These are phyloP conservation scores for Oscheius sp. DNA, from an alignment of 2,888 invertebrate species.

Conservation along the genomic window DNA sequence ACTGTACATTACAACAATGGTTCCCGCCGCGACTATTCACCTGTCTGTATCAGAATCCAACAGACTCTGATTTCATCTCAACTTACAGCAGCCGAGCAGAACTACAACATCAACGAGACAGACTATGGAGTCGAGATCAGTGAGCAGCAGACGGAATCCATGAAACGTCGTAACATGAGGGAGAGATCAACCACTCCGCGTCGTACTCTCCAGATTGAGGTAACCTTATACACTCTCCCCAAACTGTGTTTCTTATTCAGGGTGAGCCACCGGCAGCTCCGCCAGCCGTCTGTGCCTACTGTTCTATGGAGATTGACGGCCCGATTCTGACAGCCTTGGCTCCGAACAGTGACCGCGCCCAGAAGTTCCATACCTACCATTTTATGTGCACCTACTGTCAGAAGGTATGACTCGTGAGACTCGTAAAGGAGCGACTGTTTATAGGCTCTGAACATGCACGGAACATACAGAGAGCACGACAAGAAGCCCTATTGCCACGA, in stretches of 20 bases:
- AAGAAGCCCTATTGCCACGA: slow-evolving; percentile 98
- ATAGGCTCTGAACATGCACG: slow-evolving; percentile 70
- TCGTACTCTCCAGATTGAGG: slow-evolving; percentile 68
- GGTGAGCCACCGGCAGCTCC: slow-evolving; percentile 62
- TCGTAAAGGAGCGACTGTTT: neutral
- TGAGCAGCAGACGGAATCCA: slow-evolving; percentile 67
- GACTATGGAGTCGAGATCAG: slow-evolving; percentile 70
- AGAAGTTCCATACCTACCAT: slow-evolving; percentile 98
- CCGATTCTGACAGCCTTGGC: slow-evolving; percentile 72
- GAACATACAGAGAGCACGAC: slow-evolving; percentile 83
- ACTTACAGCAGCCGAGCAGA: slow-evolving; percentile 62
- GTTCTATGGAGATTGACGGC: slow-evolving; percentile 64
- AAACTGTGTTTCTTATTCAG: slow-evolving; percentile 36
- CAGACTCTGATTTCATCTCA: too few relatives aligned
- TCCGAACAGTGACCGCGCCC: slow-evolving; percentile 89
- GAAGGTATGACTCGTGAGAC: slow-evolving; percentile 76
- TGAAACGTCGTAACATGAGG: slow-evolving; percentile 60
- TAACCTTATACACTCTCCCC: neutral
- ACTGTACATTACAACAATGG: too few relatives aligned
- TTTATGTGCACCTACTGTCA: slow-evolving; percentile 95
- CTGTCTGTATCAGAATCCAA: slow-evolving; percentile 23
- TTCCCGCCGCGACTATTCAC: neutral
- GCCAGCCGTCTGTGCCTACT: slow-evolving; percentile 70
- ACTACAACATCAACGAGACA: slow-evolving; percentile 65
- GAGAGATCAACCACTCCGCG: slow-evolving; percentile 70